Evolutionary conservation across 2,888 invertebrate genomes (phyloP).

Genomic region (Acrocera orbiculus): DNA sequence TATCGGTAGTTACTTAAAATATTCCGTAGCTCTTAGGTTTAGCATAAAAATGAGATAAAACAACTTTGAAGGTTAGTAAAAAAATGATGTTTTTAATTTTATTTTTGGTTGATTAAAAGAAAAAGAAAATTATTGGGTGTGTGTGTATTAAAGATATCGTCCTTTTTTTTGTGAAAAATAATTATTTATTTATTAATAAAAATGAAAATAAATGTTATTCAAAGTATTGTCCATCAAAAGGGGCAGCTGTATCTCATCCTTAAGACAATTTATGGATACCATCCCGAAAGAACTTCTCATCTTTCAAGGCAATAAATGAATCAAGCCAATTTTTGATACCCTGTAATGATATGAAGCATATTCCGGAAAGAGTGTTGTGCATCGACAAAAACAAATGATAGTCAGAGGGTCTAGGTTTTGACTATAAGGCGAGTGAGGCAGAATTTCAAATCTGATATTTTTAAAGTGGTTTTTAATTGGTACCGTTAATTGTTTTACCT

Average conservation of each 20-base stretch:
- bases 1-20: too few species aligned
- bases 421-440: constrained; percentile 8
- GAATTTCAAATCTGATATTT: constrained; percentile 3
- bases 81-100: too few species aligned
- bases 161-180: too few species aligned
- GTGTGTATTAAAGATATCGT: too few species aligned
- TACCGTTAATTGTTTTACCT: constrained; percentile 4
- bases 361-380: constrained; percentile 5
- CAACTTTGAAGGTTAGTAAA: too few species aligned
- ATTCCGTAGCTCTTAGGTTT: too few species aligned
- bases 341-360: constrained; percentile 4
- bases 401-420: constrained; percentile 4
- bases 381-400: constrained; percentile 5
- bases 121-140: too few species aligned
- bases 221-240: constrained; percentile 7
- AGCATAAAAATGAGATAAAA: too few species aligned
- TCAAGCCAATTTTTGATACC: constrained; percentile 8
- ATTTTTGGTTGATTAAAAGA: too few species aligned
- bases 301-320: constrained; percentile 6
- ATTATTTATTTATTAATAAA: too few species aligned
- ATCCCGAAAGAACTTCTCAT: background rate
- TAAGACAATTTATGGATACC: constrained; percentile 5
- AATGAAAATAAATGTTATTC: too few species aligned
- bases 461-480: constrained; percentile 1
- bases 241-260: constrained; percentile 1